phyloP scores from a whole-genome alignment of 2,888 invertebrate species.

The Hypsopygia costalis region DNA sequence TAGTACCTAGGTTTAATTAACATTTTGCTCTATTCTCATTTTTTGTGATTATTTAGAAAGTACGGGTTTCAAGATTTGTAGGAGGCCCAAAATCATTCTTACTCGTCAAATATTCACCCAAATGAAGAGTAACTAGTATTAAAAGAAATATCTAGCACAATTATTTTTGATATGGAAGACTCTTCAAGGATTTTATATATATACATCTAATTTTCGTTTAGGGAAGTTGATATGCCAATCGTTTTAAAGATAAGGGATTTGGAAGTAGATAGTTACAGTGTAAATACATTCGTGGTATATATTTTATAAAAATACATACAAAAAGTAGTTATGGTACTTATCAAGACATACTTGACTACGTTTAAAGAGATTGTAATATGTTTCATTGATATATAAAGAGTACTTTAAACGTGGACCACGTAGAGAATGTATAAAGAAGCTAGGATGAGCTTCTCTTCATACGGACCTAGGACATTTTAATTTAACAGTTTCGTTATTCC shows the following conservation, averaged over 20 bases:
- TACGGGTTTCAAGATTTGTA: too few relatives aligned
- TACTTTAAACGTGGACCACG: constrained; percentile 63
- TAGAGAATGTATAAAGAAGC: constrained; percentile 9
- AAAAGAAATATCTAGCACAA: constrained; percentile 59
- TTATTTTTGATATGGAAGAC: constrained; percentile 81
- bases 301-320: constrained; percentile 79
- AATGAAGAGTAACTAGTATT: constrained; percentile 39
- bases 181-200: constrained; percentile 51
- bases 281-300: constrained; percentile 73
- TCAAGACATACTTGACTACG: constrained; percentile 53
- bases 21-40: too few relatives aligned
- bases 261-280: constrained; percentile 70
- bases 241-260: constrained; percentile 60
- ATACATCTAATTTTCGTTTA: constrained; percentile 67
- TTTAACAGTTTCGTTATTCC: constrained; percentile 29
- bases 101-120: constrained; percentile 47
- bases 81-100: not conserved
- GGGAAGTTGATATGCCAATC: constrained; percentile 81
- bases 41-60: too few relatives aligned
- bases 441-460: not conserved
- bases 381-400: constrained; percentile 72
- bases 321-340: constrained; percentile 61
- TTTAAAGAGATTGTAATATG: constrained; percentile 66
- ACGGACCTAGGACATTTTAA: not conserved
- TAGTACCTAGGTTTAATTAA: too few relatives aligned